These are phyloP conservation scores for Climacteris rufus DNA, from an alignment of 2,113 vertebrate genomes.

Conservation along the genomic window DNA sequence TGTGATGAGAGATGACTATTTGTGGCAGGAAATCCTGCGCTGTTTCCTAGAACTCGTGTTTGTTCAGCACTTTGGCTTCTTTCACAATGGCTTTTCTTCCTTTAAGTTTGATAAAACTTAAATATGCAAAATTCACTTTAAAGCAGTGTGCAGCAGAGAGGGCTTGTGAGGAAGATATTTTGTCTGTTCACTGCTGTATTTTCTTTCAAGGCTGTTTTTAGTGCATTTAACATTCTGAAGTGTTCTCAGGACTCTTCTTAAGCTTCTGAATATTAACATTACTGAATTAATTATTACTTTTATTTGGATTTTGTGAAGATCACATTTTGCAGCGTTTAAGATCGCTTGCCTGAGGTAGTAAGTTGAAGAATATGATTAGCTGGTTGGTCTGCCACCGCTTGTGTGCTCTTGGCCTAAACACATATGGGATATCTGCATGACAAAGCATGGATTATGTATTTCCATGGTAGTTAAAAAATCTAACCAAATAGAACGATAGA, in stretches of 20 bases:
- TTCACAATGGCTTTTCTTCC: not conserved
- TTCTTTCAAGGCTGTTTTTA: not conserved
- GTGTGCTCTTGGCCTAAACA: not conserved
- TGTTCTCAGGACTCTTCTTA: not conserved
- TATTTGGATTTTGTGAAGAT: not conserved
- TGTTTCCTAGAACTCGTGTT: rapidly evolving
- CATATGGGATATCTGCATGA: not conserved
- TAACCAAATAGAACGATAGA: not conserved
- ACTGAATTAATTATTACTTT: not conserved
- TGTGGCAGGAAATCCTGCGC: not conserved
- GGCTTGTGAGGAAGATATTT: not conserved
- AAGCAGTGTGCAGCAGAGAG: not conserved
- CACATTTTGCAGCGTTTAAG: not conserved
- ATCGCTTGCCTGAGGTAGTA: not conserved
- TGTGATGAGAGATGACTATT: not conserved
- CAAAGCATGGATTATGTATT: not conserved
- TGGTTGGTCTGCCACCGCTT: not conserved
- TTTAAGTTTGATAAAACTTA: not conserved
- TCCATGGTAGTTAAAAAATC: not conserved
- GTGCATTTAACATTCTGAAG: not conserved
- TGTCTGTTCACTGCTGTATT: not conserved
- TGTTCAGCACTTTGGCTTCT: no score
- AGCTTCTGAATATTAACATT: not conserved
- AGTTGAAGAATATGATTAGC: not conserved
- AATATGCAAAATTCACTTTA: not conserved